Conservation (phyloP, 2,113 vertebrate species). For the Symphodus melops region DNA sequence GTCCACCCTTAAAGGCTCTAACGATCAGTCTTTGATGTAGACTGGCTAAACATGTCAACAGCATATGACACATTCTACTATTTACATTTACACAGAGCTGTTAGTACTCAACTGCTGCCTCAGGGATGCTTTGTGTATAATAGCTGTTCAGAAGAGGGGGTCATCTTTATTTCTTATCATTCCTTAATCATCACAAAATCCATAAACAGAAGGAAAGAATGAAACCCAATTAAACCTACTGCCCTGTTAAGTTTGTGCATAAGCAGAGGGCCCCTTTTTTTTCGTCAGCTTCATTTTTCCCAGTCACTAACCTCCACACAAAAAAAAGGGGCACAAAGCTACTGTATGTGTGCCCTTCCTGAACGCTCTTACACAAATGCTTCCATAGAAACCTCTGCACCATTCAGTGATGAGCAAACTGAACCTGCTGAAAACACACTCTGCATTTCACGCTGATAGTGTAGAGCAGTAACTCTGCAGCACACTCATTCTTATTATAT, state of each 20-base stretch:
- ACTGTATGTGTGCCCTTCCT: conserved; percentile 45
- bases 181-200: too few relatives aligned
- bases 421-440: conserved; percentile 38
- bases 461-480: neutral
- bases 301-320: conserved; percentile 25
- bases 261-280: conserved; percentile 20
- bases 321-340: conserved; percentile 14
- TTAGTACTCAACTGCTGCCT: neutral
- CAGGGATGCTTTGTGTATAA: neutral
- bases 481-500: neutral
- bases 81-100: neutral
- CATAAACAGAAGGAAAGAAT: too few relatives aligned
- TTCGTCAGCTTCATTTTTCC: conserved; percentile 30
- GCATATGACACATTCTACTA: neutral
- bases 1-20: neutral
- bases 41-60: conserved; percentile 5
- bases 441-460: neutral
- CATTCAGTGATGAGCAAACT: conserved; percentile 40
- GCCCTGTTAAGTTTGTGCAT: neutral
- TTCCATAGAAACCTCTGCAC: conserved; percentile 56
- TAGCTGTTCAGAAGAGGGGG: neutral
- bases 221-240: neutral
- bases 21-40: neutral
- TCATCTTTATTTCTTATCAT: neutral
- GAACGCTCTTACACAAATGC: conserved; percentile 46